phyloP scores from a whole-genome alignment of 2,888 invertebrate genomes.

The Spodoptera picta region DNA sequence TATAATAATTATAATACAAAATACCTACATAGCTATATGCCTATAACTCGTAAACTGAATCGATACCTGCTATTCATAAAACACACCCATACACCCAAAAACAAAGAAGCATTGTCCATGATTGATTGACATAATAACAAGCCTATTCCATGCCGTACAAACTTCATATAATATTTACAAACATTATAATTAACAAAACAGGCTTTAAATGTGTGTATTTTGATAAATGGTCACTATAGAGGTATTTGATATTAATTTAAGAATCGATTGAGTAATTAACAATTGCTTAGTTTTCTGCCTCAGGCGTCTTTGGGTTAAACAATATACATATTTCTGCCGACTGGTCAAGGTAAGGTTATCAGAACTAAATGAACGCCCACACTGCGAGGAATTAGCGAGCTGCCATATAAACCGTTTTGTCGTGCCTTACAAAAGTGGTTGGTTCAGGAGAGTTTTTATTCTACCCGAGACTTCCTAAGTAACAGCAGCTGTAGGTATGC shows the following conservation, averaged over 20 bases:
- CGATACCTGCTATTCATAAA: too few relatives aligned
- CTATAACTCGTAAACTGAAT: too few relatives aligned
- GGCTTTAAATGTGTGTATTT: constrained; percentile 28
- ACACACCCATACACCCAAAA: neutral
- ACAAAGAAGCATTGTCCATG: constrained; percentile 8
- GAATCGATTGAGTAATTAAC: constrained; percentile 47
- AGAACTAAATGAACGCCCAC: constrained; percentile 17
- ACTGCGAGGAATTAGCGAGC: too few relatives aligned
- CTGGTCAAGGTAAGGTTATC: constrained; percentile 30
- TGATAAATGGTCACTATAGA: constrained; percentile 46
- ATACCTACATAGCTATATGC: too few relatives aligned
- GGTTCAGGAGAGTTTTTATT: too few relatives aligned
- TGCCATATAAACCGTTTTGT: too few relatives aligned
- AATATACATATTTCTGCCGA: constrained; percentile 27
- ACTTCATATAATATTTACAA: constrained; percentile 25
- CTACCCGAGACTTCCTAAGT: too few relatives aligned
- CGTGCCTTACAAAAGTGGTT: too few relatives aligned
- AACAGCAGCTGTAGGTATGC: too few relatives aligned
- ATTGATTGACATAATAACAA: constrained; percentile 16
- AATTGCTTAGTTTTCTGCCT: constrained; percentile 41
- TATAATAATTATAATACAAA: too few relatives aligned
- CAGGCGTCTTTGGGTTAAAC: constrained; percentile 19
- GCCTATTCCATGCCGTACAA: neutral
- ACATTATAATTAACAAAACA: constrained; percentile 28
- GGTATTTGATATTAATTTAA: constrained; percentile 44